Base-by-base conservation (phyloP, 2,888 invertebrate genomes). In the Limnephilus marmoratus region DNA sequence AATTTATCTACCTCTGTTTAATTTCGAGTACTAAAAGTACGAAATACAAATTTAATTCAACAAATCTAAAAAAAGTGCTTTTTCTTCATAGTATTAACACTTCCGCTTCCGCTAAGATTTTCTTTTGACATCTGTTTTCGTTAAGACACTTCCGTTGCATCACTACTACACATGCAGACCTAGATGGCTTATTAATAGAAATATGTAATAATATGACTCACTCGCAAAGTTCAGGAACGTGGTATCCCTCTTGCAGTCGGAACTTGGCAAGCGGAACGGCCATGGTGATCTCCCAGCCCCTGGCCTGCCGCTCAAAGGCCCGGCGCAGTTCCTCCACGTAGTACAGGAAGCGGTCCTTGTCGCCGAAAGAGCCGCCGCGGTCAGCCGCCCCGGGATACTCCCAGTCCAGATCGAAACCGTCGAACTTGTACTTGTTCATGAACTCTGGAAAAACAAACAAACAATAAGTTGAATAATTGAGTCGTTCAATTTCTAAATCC, bases 301-400 rank as follows among this genome's bases (percentile, higher is more conserved):
- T 97, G 1, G 97, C 97, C 91, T 97, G 97, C 81, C 97, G 97
- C 94, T 97, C 97, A 94, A 99, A 98, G 1, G 98, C 98, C 41
- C 98, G 96, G 93, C 97, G 96, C 94, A 99, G 94, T 95, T 98
- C 98, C 94, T 98, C 97, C 0, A 98, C 98, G 93, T 98, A 97
- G 94, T 97, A 98, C 81, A 98, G 96, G 95, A 98, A 98, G 93
- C 97, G 96, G 94, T 98, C 97, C 95, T 98, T 98, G 95, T 99
- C 98, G 18, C 97, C 97, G 95, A 97, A 98, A 91, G 97, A 97
- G 81, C 98, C 98, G 12, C 98, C 98, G 53, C 98, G 97, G 95
- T 98, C 98, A 0, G 98, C 97, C 0, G 98, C 98, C 0, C 98
- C 98, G 1, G 98, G 98, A 94, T 98, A 98, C 95, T 98, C 98